Conservation (phyloP, 2,888 invertebrate species). For the Caenorhabditis sp. region DNA sequence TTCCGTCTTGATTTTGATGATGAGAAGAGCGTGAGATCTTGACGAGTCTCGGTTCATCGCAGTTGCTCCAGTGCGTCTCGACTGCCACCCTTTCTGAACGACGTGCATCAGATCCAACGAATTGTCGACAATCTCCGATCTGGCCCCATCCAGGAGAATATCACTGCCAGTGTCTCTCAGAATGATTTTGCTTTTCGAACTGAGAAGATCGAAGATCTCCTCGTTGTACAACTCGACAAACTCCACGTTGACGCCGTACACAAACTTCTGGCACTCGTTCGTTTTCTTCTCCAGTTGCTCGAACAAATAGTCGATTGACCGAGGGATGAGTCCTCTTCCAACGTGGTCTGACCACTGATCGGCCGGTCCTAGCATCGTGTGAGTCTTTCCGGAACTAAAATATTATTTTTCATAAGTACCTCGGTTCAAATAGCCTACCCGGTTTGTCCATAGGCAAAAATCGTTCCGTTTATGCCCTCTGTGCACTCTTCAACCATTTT, state of each 20-base stretch:
- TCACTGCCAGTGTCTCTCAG: constrained; percentile 47
- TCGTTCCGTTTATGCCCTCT: constrained; percentile 80
- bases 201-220: constrained; percentile 80
- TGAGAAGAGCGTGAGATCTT: constrained; percentile 80
- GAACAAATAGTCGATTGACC: constrained; percentile 80
- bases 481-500: constrained; percentile 80
- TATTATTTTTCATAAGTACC: neutral
- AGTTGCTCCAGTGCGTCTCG: constrained; percentile 80
- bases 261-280: constrained; percentile 79
- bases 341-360: constrained; percentile 73
- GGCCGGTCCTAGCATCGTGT: constrained; percentile 80
- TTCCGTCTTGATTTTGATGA: constrained; percentile 77
- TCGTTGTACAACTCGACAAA: constrained; percentile 81
- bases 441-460: constrained; percentile 81
- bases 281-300: constrained; percentile 77
- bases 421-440: constrained; percentile 54
- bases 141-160: constrained; percentile 22
- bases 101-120: constrained; percentile 43
- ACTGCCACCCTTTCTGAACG: constrained; percentile 78
- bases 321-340: constrained; percentile 80
- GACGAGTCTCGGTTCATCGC: constrained; percentile 81
- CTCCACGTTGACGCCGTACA: constrained; percentile 79
- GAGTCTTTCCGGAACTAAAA: constrained; percentile 80
- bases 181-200: constrained; percentile 52
- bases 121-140: constrained; percentile 22